Evolutionary conservation across 1,140 invertebrate species (phyloP), one percentile per base, ranked within the genome.

Genomic region (Himalopsyche phryganea): DNA sequence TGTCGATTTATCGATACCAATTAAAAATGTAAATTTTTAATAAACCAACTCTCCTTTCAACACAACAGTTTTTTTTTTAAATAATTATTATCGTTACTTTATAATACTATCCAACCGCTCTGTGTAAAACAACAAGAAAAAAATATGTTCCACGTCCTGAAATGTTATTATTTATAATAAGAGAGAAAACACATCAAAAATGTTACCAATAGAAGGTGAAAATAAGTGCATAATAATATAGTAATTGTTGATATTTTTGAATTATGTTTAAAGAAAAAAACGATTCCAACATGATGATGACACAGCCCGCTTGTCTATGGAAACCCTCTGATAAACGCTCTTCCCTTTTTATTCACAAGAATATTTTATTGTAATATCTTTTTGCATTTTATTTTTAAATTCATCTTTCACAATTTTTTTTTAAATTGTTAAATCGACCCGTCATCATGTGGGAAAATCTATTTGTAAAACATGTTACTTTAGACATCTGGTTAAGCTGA

Each of bases 161-260:
- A 45, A 17, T 17, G 18, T 17, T 17, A 45, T 15, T 15, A 15
- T 15, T 44, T 19, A 44, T 32, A 50, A 42, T 23, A 1, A 23
- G 35, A 40, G 48, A 53, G 54, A 46, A 49, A 56, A 51, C 42
- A 61, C 50, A 61, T 47, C 46, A 51, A 33, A 53, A 46, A 53
- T 58, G 60, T 62, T 62, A 62, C 60, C 60, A 62, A 48, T 62
- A 20, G 38, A 17, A 32, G 52, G 20, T 17, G 17, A 41, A 38
- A 41, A 40, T n/a, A 23, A 44, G 46, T 35, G 42, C 23, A 51
- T 56, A 47, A 51, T 56, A 47, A 56, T 56, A 61, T 58, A 53
- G 42, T 53, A 53, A 46, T 53, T 62, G 54, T 62, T 60, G 50
- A 60, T 56, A 62, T 58, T 61, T 56, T 61, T 61, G 50, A 56